phyloP scores from a whole-genome alignment of 2,113 vertebrate species.

The Steatornis caripensis region DNA sequence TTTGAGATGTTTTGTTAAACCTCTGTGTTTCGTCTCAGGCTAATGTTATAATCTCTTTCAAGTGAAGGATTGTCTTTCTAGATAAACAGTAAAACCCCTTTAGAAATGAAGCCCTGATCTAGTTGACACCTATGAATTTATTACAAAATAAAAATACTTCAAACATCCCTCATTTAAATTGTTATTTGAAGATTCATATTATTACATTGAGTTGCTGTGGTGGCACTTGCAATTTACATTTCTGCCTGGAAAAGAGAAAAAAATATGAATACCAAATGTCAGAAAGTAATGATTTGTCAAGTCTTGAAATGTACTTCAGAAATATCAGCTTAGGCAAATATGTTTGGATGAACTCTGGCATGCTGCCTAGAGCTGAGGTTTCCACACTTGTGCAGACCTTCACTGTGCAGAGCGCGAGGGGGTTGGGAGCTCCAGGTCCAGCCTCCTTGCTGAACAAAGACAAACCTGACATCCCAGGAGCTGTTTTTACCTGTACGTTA shows the following conservation, averaged over 20 bases:
- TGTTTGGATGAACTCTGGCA: not conserved
- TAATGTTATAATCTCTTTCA: not conserved
- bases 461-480: not conserved
- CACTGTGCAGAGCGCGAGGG: not conserved
- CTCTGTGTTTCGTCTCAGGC: not conserved
- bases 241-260: conserved; percentile 5
- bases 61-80: conserved; percentile 18
- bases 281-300: conserved; percentile 35
- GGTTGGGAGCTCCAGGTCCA: not conserved
- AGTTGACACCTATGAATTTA: conserved; percentile 28
- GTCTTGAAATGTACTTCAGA: not conserved
- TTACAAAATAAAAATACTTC: conserved; percentile 20
- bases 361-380: not conserved
- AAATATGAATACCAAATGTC: not conserved
- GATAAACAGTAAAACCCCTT: not conserved
- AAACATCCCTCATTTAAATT: conserved; percentile 29
- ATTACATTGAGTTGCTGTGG: conserved; percentile 13
- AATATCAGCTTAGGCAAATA: not conserved
- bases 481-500: not conserved
- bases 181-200: conserved; percentile 43
- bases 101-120: conserved; percentile 18
- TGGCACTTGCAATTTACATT: conserved; percentile 43
- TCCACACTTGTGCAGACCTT: not conserved
- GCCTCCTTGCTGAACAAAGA: not conserved
- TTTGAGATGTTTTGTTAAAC: conserved; percentile 5